Base-by-base conservation (phyloP, 2,797 vertebrate species). In the Eupleurogrammus muticus region DNA sequence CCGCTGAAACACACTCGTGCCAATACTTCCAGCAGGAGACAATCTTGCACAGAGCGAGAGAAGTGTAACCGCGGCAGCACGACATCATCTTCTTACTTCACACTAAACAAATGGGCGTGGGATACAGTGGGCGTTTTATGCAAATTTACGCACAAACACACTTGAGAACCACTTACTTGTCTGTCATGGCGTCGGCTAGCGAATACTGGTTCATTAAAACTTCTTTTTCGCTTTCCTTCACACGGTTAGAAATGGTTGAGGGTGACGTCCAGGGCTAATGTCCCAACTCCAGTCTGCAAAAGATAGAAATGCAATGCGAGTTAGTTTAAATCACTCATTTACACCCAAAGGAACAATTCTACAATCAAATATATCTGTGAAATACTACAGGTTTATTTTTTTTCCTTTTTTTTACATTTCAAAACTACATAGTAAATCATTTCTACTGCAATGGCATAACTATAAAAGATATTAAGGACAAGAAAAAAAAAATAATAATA, bases 191-290 rank as follows among this genome's bases (percentile, higher is more conserved):
- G 62, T 93, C 91, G 73, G 89, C 78, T 36, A 91, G 89, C 70
- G 90, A 93, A 89, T 87, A 93, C 34, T 91, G 92, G 93, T 94
- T 92, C 93, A 94, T 95, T 80, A 90, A 93, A 91, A 80, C 70
- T 28, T 51, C 74, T 80, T 84, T 77, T 59, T 65, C 50, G 35
- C 63, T 83, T 70, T 61, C 64, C 81, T 57, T 86, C 87, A 68
- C 86, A 70, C 73, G 34, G 79, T n/a, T 81, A 71, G 77, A 87
- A 89, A 87, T 5, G 63, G 71, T 59, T 69, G 77, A 61, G 34
- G 70, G 48, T 61, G 73, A 76, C 34, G 64, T 21, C 71, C 21
- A 4, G 53, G 34, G 23, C 21, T 8, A 49, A 76, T 9, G 63
- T 79, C 75, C 57, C 49, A 73, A 63, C 49, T 40, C 38, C 16